These are phyloP conservation scores for Geotrupes spiniger DNA, from an alignment of 2,888 invertebrate species.

Conservation along the genomic window DNA sequence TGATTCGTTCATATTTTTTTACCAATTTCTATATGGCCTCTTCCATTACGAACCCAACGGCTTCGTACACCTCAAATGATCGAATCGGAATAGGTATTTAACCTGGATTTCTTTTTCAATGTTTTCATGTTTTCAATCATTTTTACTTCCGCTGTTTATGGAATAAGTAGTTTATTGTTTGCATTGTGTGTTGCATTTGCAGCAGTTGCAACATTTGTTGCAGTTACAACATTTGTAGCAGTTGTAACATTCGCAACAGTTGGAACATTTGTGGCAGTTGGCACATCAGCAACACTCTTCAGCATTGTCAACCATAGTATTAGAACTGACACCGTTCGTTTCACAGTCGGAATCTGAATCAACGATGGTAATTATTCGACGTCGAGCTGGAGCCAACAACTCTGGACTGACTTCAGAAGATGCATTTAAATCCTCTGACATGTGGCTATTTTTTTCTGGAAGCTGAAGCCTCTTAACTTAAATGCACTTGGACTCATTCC, in stretches of 20 bases:
- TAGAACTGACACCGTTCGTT: conserved; percentile 7
- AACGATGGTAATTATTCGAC: conserved; percentile 38
- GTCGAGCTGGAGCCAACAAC: conserved; percentile 12
- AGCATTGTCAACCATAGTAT: too few relatives aligned
- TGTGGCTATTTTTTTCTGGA: conserved; percentile 60
- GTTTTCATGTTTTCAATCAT: conserved; percentile 34
- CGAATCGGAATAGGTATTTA: conserved; percentile 61
- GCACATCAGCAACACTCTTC: too few relatives aligned
- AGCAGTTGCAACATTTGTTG: conserved; percentile 1
- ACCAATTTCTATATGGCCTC: conserved; percentile 51
- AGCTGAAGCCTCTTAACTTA: conserved; percentile 66
- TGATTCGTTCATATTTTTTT: conserved; percentile 57
- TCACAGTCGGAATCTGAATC: conserved; percentile 58
- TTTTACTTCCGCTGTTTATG: conserved; percentile 29
- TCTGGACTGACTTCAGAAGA: conserved; percentile 5
- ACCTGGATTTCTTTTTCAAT: conserved; percentile 59
- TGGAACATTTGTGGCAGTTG: conserved; percentile 4
- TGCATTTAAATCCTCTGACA: conserved; percentile 34
- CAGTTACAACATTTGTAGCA: conserved; percentile 5
- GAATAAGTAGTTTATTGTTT: not conserved
- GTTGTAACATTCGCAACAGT: not conserved
- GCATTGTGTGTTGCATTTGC: not conserved
- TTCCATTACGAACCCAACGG: conserved; percentile 46
- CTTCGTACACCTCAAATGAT: conserved; percentile 45
- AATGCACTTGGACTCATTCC: conserved; percentile 55